Conservation (phyloP, 2,888 invertebrate genomes). For the Antheraea yamamai region DNA sequence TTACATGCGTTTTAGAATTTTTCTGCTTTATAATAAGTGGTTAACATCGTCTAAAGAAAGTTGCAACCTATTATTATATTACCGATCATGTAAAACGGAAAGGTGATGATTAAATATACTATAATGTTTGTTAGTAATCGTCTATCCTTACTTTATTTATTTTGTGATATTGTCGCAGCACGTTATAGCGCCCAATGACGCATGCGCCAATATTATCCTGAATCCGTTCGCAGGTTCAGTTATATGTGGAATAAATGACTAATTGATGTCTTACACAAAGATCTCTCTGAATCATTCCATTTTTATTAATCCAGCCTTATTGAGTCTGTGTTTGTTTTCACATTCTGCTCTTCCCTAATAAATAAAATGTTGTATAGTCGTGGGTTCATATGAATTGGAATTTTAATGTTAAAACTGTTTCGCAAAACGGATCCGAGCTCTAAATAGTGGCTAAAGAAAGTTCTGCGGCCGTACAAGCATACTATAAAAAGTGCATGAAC, state of each 20-base stretch:
- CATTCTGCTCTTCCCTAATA: neutral
- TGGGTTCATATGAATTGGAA: neutral
- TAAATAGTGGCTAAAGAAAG: neutral
- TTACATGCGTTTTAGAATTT: neutral
- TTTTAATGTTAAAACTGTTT: neutral
- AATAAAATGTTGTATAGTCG: neutral
- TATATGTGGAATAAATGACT: conserved; percentile 65
- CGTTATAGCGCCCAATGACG: conserved; percentile 61
- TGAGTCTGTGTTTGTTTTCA: neutral
- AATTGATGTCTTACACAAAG: conserved; percentile 36
- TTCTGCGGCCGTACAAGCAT: neutral
- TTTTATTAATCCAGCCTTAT: neutral
- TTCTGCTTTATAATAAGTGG: neutral
- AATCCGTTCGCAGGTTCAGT: conserved; percentile 49
- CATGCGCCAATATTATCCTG: conserved; percentile 60
- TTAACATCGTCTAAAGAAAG: neutral
- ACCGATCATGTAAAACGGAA: neutral
- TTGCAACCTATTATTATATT: neutral
- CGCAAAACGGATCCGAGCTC: neutral
- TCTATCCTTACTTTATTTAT: conserved; percentile 47
- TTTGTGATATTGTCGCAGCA: conserved; percentile 47
- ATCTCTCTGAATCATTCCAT: conserved; percentile 22
- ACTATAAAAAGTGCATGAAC: neutral
- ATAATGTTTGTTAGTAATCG: conserved; percentile 19
- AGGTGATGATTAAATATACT: neutral